These are phyloP conservation scores for Zaprionus lachaisei DNA, from an alignment of 1,140 invertebrate species.

Conservation along the genomic window DNA sequence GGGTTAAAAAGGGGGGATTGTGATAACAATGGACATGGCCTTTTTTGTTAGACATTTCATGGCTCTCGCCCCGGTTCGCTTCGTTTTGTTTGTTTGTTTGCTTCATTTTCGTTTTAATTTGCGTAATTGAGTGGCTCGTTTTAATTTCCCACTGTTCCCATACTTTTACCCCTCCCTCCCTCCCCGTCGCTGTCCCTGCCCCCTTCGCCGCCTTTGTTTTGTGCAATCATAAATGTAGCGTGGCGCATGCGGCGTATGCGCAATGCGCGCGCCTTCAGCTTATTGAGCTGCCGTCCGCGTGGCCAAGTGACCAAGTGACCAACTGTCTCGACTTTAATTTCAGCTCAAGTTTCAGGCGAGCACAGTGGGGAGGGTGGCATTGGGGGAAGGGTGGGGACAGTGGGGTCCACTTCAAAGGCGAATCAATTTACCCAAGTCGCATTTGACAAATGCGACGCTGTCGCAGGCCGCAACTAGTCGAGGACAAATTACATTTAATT, in stretches of 20 bases:
- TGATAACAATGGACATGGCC: conserved; percentile 30
- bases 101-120: conserved; percentile 79
- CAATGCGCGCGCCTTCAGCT: conserved; percentile 11
- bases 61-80: conserved; percentile 14
- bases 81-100: conserved; percentile 45
- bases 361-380: neutral
- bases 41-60: conserved; percentile 40
- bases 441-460: conserved; percentile 59
- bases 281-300: conserved; percentile 5
- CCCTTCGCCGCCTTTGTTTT: neutral
- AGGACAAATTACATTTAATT: conserved; percentile 81
- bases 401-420: conserved; percentile 27
- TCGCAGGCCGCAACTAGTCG: conserved; percentile 56
- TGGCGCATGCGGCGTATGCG: conserved; percentile 51
- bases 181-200: too few species aligned
- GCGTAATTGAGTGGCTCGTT: conserved; percentile 81
- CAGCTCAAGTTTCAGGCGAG: conserved; percentile 20
- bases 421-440: conserved; percentile 46
- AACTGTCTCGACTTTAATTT: conserved; percentile 20
- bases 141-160: conserved; percentile 56
- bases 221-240: conserved; percentile 25
- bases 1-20: neutral
- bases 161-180: neutral
- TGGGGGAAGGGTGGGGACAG: neutral
- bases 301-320: conserved; percentile 48